A percentile compares a stretch with the other conserved stretches of the same genome.
These are phyloP conservation scores for Sarcophaga bullata DNA, from an alignment of 1,140 invertebrate genomes.

Conservation along the genomic window DNA sequence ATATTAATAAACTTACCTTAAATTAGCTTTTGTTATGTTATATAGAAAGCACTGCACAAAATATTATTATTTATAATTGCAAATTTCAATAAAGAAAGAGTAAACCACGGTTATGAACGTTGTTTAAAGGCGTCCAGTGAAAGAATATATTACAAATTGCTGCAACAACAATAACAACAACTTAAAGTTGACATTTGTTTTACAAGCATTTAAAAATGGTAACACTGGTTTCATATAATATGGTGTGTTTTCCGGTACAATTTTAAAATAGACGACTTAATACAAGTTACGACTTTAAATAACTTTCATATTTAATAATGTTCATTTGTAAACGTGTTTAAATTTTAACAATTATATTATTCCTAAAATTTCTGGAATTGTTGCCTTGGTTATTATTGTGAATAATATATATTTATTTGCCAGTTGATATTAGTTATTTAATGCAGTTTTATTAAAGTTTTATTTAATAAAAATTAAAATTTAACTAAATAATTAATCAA, in stretches of 20 bases:
- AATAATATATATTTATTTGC: too few species aligned
- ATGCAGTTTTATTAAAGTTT: too few species aligned
- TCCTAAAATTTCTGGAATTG: too few species aligned
- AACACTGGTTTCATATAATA: background rate
- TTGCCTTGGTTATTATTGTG: too few species aligned
- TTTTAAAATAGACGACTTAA: background rate
- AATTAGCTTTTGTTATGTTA: background rate
- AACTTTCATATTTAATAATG: too few species aligned
- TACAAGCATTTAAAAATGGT: background rate
- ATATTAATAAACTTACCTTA: background rate
- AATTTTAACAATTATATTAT: too few species aligned
- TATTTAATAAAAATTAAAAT: too few species aligned
- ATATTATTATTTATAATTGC: background rate
- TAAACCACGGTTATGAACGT: conserved; percentile 1
- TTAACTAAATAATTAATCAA: too few species aligned
- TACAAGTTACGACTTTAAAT: too few species aligned
- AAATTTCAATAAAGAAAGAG: background rate
- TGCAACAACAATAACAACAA: background rate
- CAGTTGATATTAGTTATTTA: too few species aligned
- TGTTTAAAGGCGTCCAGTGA: background rate
- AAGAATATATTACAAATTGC: background rate
- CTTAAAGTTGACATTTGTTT: background rate
- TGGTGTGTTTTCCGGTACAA: conserved; percentile 8
- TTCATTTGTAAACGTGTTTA: too few species aligned
- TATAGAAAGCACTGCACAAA: background rate